Base-by-base conservation (phyloP, 2,113 vertebrate species). In the Acanthochromis polyacanthus region DNA sequence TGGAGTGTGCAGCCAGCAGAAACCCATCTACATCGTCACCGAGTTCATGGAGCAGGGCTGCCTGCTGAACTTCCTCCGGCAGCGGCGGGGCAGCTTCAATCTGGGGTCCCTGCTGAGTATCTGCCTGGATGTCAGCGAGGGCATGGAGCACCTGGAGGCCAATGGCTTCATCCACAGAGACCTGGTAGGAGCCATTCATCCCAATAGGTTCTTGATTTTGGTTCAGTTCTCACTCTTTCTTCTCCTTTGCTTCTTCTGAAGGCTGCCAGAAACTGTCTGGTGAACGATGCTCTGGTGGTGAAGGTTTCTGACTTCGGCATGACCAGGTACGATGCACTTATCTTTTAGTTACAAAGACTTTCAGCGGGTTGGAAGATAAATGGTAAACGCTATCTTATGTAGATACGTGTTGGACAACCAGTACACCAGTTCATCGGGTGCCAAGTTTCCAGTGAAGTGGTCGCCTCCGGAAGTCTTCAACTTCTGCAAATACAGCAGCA, bases 261-360 rank as follows among this genome's bases (percentile, higher is more conserved):
- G 97, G 98, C 97, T 82, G 96, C 98, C 59, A 95, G 98, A 73
- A 99, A 99, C 94, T 99, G 97, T 82, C 93, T 99, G 75, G 96
- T 99, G 70, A 98, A 95, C 23, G 96, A 96, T 1, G 92, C 91
- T 0, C 91, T 95, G 79, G 95, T 96, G 81, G 97, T 99, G 73
- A 99, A 99, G 93, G 97, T 99, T 30, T 97, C 96, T 0, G 98
- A 99, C 91, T 99, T 99, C 75, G 97, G 98, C 84, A 99, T 99
- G 98, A 94, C 97, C 72, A 97, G 98, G 97, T 99, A 95, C 17
- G 48, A 20, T 5, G 8, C 48, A 17, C 17, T 19, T 9, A n/a
- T 16, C 16, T 4, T 40, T 16, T 14, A 15, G 38, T 22, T 11
- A 28, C 1, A 45, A 23, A 32, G 7, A 36, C 16, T 20, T 0